Evolutionary conservation across 2,113 vertebrate species (phyloP).

Genomic region (Tiliqua scincoides): DNA sequence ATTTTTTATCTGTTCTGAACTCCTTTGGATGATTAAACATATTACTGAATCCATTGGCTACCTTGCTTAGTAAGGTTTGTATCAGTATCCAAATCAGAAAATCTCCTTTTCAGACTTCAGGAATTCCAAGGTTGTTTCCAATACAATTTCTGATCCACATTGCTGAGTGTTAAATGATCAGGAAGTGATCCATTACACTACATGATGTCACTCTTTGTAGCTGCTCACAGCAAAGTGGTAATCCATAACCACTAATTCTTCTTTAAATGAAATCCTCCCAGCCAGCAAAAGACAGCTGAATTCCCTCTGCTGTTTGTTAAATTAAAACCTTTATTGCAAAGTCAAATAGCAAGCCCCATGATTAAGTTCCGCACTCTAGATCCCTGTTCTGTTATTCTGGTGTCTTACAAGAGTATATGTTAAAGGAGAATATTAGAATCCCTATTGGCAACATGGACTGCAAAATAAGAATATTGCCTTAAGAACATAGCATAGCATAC

Average conservation of each 20-base stretch:
- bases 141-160: background rate
- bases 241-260: conserved; percentile 17
- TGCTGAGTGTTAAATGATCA: background rate
- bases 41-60: background rate
- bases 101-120: background rate
- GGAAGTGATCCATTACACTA: background rate
- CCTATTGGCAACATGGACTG: background rate
- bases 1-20: background rate
- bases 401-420: background rate
- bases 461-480: conserved; percentile 6
- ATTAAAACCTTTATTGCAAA: background rate
- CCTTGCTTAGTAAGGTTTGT: background rate
- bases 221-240: conserved; percentile 22
- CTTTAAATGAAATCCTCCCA: conserved; percentile 25
- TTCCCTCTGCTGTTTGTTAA: conserved; percentile 23
- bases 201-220: background rate
- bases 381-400: background rate
- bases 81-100: background rate
- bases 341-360: background rate
- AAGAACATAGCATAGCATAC: background rate
- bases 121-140: background rate
- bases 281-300: conserved; percentile 33
- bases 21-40: background rate
- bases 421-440: background rate
- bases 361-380: background rate